These are phyloP conservation scores for Leucania comma DNA, from an alignment of 2,888 invertebrate species.

Conservation along the genomic window DNA sequence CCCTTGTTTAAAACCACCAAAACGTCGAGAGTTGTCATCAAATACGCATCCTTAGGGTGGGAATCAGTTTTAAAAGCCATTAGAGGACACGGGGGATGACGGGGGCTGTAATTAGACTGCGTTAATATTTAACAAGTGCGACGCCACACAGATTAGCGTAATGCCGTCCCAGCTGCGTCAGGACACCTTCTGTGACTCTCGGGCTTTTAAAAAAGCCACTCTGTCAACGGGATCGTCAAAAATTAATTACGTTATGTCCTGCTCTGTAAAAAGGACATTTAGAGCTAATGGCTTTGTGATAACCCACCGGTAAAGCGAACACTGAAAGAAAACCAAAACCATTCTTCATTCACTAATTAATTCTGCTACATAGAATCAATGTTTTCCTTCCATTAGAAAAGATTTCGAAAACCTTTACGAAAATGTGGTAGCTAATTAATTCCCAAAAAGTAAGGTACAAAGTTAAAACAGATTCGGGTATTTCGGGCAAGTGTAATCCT, in stretches of 20 bases:
- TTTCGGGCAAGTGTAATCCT: conserved; percentile 82
- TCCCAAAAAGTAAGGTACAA: conserved; percentile 70
- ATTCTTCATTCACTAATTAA: conserved; percentile 20
- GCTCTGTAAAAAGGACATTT: conserved; percentile 74
- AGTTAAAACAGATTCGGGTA: conserved; percentile 75
- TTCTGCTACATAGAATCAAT: conserved; percentile 42
- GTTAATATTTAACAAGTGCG: conserved; percentile 91
- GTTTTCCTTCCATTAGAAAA: conserved; percentile 75
- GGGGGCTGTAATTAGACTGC: conserved; percentile 88
- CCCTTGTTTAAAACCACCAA: conserved; percentile 74
- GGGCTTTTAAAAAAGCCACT: conserved; percentile 85
- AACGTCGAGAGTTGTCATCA: conserved; percentile 89
- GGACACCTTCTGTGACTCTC: conserved; percentile 82
- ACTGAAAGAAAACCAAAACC: conserved; percentile 28
- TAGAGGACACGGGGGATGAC: conserved; percentile 80
- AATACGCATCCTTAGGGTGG: conserved; percentile 89
- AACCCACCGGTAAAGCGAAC: conserved; percentile 40
- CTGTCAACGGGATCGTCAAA: conserved; percentile 83
- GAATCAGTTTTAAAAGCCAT: conserved; percentile 91
- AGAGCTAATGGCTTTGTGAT: conserved; percentile 81
- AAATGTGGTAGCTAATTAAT: conserved; percentile 69
- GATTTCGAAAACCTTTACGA: conserved; percentile 57
- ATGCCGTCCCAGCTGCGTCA: conserved; percentile 84
- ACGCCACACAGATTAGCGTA: conserved; percentile 86
- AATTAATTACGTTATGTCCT: conserved; percentile 83